These are phyloP conservation scores for Hymenopus coronatus DNA, from an alignment of 2,888 invertebrate species.

Conservation along the genomic window DNA sequence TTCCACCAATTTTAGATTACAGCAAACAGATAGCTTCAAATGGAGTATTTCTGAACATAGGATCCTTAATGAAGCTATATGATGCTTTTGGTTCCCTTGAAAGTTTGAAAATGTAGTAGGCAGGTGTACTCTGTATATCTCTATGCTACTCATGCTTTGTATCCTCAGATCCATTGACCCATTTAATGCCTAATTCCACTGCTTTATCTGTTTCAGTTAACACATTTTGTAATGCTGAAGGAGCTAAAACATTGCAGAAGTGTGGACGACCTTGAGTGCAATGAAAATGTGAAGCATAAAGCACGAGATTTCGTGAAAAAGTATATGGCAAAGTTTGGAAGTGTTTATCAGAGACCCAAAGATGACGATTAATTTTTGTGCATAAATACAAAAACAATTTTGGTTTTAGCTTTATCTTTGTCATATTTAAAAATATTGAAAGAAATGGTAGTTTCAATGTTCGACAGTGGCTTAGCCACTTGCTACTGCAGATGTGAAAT, in stretches of 20 bases:
- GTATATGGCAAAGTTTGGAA: conserved; percentile 94
- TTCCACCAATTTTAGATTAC: no score
- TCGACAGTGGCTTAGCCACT: neutral
- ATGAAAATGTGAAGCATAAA: conserved; percentile 89
- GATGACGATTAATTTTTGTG: conserved; percentile 54
- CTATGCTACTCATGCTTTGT: neutral
- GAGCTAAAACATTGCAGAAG: conserved; percentile 88
- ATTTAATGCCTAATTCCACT: no score
- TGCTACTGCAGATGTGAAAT: neutral
- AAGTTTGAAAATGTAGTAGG: no score
- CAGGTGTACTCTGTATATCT: no score
- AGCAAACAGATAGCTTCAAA: no score
- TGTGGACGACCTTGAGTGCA: conserved; percentile 81
- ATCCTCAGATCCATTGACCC: no score
- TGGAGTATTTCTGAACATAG: no score
- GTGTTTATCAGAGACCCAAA: conserved; percentile 67
- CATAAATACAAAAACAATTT: neutral
- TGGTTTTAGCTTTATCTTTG: neutral
- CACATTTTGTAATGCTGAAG: conserved; percentile 93
- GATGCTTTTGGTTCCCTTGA: no score
- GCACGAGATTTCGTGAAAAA: conserved; percentile 92
- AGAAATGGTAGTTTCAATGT: neutral
- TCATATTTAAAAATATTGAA: neutral
- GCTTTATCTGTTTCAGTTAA: conserved; percentile 63
- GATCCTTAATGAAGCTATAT: no score